phyloP scores from a whole-genome alignment of 2,797 vertebrate species.

The Onychomys leucogaster region DNA sequence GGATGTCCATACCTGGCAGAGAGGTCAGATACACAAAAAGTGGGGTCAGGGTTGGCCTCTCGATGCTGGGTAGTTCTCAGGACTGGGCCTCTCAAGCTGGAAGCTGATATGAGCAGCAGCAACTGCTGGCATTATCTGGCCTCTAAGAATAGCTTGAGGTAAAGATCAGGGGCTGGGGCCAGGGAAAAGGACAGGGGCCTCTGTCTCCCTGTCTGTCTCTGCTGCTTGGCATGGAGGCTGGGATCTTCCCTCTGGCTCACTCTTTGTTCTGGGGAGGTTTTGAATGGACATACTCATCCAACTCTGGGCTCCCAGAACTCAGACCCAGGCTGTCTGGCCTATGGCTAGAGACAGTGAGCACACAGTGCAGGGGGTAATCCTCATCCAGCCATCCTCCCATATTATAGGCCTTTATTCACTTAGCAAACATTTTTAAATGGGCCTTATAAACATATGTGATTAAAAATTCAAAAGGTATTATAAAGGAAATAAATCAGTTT shows the following conservation, averaged over 20 bases:
- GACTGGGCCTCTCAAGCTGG: slow-evolving; percentile 56
- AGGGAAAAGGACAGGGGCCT: slow-evolving; percentile 47
- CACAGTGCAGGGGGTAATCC: background rate
- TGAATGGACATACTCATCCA: background rate
- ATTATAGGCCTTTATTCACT: slow-evolving; percentile 15
- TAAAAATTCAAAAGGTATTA: slow-evolving; percentile 37
- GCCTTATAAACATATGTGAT: background rate
- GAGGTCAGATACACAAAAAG: background rate
- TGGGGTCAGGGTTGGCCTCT: background rate
- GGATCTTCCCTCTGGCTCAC: slow-evolving; percentile 19
- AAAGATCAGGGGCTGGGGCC: slow-evolving; percentile 56
- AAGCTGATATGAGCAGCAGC: slow-evolving; percentile 71
- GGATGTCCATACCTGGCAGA: background rate
- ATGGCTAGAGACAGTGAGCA: background rate
- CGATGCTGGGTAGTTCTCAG: slow-evolving; percentile 20
- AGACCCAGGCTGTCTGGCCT: background rate
- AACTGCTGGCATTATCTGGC: slow-evolving; percentile 79
- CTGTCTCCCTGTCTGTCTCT: background rate
- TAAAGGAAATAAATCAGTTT: background rate
- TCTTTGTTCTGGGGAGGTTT: slow-evolving; percentile 16
- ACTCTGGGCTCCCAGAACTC: background rate
- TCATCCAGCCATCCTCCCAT: background rate
- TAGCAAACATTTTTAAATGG: slow-evolving; percentile 42
- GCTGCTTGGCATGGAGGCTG: slow-evolving; percentile 13
- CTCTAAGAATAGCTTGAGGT: slow-evolving; percentile 77